Conservation (phyloP, 2,113 vertebrate species). For the Ptyas mucosa region DNA sequence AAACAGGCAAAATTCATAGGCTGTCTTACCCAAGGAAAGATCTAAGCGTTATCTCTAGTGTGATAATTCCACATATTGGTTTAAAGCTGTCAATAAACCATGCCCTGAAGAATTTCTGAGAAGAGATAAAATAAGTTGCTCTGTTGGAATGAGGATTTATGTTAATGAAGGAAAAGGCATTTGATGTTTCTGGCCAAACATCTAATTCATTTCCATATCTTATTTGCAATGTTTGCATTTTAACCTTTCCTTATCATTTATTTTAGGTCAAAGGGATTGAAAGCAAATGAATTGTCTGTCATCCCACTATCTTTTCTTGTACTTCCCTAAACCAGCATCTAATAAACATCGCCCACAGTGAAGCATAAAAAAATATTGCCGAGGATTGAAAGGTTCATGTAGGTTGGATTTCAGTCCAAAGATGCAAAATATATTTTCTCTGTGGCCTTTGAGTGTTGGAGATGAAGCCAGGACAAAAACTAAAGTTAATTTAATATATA, state of each 20-base stretch:
- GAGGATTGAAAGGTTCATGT: not conserved
- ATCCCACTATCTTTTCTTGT: not conserved
- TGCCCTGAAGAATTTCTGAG: not conserved
- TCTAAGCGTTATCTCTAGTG: not conserved
- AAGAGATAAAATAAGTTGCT: not conserved
- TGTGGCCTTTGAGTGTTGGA: not conserved
- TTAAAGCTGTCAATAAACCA: not conserved
- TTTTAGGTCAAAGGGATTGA: not conserved
- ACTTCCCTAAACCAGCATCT: not conserved
- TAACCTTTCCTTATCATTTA: not conserved
- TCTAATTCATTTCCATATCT: not conserved
- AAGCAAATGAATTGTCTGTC: not conserved
- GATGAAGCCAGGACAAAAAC: not conserved
- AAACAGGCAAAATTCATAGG: not conserved
- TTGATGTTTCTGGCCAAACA: conserved; percentile 1
- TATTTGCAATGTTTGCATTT: not conserved
- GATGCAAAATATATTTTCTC: not conserved
- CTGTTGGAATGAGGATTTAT: not conserved
- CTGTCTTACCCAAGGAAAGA: not conserved
- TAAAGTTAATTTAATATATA: not conserved
- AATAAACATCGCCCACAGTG: not conserved
- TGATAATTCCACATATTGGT: too few relatives aligned
- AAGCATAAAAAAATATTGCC: not conserved
- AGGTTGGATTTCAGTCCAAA: not conserved
- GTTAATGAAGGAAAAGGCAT: not conserved